Evolutionary conservation across 1,140 invertebrate genomes (phyloP), one percentile per base, ranked within the genome.

Genomic region (Euura lappo): DNA sequence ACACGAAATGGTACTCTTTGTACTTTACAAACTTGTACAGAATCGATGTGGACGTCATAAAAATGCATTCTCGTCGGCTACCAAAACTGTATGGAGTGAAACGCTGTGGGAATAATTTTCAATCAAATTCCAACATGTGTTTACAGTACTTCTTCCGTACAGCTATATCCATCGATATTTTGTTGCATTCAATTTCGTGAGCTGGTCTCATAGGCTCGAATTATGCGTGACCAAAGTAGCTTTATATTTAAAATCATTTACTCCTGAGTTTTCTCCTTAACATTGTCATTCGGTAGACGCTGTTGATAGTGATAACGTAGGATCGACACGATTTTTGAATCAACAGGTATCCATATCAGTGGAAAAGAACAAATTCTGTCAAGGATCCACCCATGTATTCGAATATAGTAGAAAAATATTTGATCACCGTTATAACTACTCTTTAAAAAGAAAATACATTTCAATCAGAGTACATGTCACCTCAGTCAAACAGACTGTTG

Each of bases 211-310:
- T 60, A 60, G 13, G 28, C 51, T 11, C 13, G 51, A 60, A 60
- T 60, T 11, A 60, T 60, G 51, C 51, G 13, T 60, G 51, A 60
- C 51, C 51, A 60, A 60, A 60, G 51, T 60, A 60, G 51, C 51
- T 60, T n/a, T 60, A 28, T 28, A 60, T 60, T 60, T 60, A 60
- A 3, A 60, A 60, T 60, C 6, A 60, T 60, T 60, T 60, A 0
- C 51, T n/a, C 51, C 51, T 60, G 51, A 60, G 51, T 6, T 60
- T 60, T 60, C 51, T 60, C 51, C 51, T 60, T 60, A 60, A 11
- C 51, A 11, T 60, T 60, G 3, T 60, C 51, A 60, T 60, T 1
- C 51, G 8, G 8, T 6, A 11, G 13, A 28, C 3, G 6, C 51
- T 60, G 51, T n/a, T 60, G 51, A 60, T 60, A 11, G 13, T 60